A percentile compares a stretch with the other conserved stretches of the same genome.
Conservation (phyloP, 23 tunicate genomes). For the Diplosoma virens region DNA sequence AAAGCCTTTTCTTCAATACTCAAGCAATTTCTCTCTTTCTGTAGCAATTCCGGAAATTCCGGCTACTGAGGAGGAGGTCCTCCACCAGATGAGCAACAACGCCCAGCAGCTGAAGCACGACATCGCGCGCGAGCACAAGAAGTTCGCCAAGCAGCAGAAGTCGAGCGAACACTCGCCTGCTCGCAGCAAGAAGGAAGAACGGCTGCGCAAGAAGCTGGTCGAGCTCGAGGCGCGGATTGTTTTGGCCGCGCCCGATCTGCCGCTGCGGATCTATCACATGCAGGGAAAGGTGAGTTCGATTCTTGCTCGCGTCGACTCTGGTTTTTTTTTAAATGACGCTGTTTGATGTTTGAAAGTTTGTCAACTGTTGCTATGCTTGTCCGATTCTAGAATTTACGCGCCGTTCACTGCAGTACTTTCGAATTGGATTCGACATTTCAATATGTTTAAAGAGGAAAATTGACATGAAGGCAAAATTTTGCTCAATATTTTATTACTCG, state of each 20-base stretch:
- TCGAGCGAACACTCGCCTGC: conserved; percentile 36
- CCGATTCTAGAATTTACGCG: too few species aligned
- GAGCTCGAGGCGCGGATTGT: conserved; percentile 84
- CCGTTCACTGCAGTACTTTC: too few species aligned
- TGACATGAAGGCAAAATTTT: too few species aligned
- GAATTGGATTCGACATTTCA: too few species aligned
- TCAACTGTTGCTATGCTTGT: too few species aligned
- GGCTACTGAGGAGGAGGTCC: conserved; percentile 66
- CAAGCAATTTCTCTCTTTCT: neutral
- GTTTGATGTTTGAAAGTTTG: too few species aligned
- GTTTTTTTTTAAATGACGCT: too few species aligned
- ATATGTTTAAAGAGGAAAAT: too few species aligned
- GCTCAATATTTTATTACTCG: too few species aligned
- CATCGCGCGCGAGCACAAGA: conserved; percentile 75
- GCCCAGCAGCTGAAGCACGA: conserved; percentile 80
- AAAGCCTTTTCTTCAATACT: too few species aligned
- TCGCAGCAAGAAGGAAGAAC: conserved; percentile 51
- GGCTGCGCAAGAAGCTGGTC: conserved; percentile 68
- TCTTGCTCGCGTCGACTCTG: too few species aligned
- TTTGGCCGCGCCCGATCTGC: conserved; percentile 76
- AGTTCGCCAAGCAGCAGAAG: conserved; percentile 17
- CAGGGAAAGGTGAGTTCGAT: conserved; percentile 87
- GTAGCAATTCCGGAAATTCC: conserved; percentile 70
- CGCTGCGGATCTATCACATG: conserved; percentile 86
- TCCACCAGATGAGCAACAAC: conserved; percentile 63